Base-by-base conservation (phyloP, 2,888 invertebrate genomes). In the Drosophila phalerata region DNA sequence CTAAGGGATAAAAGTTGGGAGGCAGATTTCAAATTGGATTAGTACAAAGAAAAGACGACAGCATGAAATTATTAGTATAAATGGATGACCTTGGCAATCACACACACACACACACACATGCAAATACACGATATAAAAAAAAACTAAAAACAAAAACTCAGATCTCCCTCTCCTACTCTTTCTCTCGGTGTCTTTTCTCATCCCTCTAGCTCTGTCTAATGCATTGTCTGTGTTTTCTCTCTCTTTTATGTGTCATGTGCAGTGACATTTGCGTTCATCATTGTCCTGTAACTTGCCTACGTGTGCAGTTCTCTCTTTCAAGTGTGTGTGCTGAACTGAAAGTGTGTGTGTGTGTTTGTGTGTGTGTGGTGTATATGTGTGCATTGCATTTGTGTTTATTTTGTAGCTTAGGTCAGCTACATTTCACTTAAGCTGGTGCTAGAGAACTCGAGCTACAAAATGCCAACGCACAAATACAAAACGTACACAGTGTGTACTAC, bases 351-450 rank as follows among this genome's bases (percentile, higher is more conserved):
- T 28, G 19, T 47, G n/a, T 38, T 19, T 38, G 11, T 28, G 19
- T 52, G n/a, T 38, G 17, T 38, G 10, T 10, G n/a, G 3, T 53
- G 40, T 30, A 34, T 60, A 43, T 70, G 68, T 70, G 60, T 71
- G 49, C 64, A 8, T 72, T 67, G 77, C 68, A 79, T 76, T 73
- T 57, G 77, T 87, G 83, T 90, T 90, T 90, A 79, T 83, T 86
- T 79, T 84, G 79, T 78, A 79, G 88, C 90, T 91, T 90, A 88
- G 90, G 90, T 90, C 89, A 90, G 90, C 90, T 89, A 89, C 89
- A 90, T 90, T 90, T 90, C 89, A 89, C 89, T 86, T 90, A 79
- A 89, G 88, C 85, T 73, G 70, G 45, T 71, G 62, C 76, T 65
- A 69, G 77, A 67, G 80, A 68, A 30, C 58, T 38, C 73, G 70